Base-by-base conservation (phyloP, 92 coral and sea anemone genomes). In the Palythoa caribaeorum region DNA sequence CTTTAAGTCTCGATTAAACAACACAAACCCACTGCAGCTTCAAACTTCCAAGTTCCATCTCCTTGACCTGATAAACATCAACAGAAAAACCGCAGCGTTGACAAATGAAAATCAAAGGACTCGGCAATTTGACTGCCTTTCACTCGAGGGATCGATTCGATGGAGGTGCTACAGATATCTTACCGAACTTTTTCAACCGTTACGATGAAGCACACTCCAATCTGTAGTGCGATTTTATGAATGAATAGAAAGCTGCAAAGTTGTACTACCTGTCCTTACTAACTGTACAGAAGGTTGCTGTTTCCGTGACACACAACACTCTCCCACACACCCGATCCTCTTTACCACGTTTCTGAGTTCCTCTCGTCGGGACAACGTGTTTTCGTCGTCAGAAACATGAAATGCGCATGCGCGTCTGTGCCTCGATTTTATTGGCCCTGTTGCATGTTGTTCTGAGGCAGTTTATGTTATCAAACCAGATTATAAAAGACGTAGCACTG, bases 361-460 rank as follows among this genome's bases (percentile, higher is more conserved):
- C 17, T 10, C 62, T 65, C 65, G 86, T 65, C 83, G 69, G 86
- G 62, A 48, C 86, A 81, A 81, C 86, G 86, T 81, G 86, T 81
- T 81, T 80, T 65, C 36, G 70, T 80, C 84, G 84, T 80, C 73
- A 80, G 84, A 62, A 80, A 65, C 14, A 11, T 1, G n/a, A 65
- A 39, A 48, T 15, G 39, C 85, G 85, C 85, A 80, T 80, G 85
- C 85, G 85, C 70, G 17, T 44, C 40, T 63, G 12, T 40, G 85
- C 73, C 72, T 63, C 73, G 73, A 79, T 59, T 37, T 51, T 20
- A 78, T 20, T 55, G 62, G 62, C 50, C 50, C 7, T 44, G 50
- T 44, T 8, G 50, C 5, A 44, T 44, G 2, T 44, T 44, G 28
- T 44, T 4, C 7, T 44, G 50, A 0, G 1, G 3, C 47, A 40